Evolutionary conservation across 2,113 vertebrate species (phyloP).

Genomic region (Perognathus longimembris): DNA sequence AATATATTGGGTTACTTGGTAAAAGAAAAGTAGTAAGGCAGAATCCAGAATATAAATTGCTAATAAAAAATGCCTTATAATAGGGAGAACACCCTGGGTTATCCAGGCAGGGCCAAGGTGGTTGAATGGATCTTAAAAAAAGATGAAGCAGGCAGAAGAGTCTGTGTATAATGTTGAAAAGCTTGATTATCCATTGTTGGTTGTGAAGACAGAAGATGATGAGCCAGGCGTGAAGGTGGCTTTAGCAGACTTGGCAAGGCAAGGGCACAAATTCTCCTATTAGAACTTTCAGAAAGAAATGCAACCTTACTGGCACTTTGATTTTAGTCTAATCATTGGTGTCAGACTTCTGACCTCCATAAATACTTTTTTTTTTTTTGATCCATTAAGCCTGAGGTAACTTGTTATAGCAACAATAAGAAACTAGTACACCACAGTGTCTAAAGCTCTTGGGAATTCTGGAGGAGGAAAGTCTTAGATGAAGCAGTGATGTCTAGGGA

Average conservation of each 20-base stretch:
- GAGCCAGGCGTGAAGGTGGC: too few species aligned
- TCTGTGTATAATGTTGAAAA: background rate
- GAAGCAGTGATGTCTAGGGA: background rate
- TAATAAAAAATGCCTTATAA: background rate
- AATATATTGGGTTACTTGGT: background rate
- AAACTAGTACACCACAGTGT: background rate
- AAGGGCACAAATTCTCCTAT: background rate
- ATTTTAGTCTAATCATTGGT: background rate
- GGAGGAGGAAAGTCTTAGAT: background rate
- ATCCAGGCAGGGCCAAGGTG: too few species aligned
- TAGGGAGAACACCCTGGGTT: background rate
- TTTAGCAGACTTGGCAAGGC: background rate
- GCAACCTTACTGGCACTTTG: background rate
- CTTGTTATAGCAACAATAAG: background rate
- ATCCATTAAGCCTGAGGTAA: background rate
- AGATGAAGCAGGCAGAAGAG: background rate
- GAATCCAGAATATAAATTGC: background rate
- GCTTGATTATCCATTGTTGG: background rate
- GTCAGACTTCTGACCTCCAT: background rate
- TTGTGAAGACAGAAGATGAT: background rate
- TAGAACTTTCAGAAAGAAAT: background rate
- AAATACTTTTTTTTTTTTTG: background rate
- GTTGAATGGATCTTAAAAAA: background rate
- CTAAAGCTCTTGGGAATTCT: background rate
- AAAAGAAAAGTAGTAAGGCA: background rate